These are phyloP conservation scores for Musca domestica DNA, from an alignment of 1,140 invertebrate genomes.

Conservation along the genomic window DNA sequence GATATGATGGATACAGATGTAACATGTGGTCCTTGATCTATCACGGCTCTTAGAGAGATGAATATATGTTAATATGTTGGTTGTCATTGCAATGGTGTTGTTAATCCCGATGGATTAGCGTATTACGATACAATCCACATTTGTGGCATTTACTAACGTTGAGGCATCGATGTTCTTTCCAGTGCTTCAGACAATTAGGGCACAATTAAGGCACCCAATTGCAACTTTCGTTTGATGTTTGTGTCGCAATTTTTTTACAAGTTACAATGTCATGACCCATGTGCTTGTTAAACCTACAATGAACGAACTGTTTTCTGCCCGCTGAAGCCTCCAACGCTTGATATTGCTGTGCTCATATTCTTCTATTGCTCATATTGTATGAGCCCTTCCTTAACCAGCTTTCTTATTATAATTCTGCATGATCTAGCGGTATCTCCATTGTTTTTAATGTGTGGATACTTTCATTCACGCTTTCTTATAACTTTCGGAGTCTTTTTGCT, in stretches of 20 bases:
- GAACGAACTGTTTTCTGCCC: not conserved
- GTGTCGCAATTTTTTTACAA: too few species aligned
- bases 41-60: slow-evolving; percentile 17
- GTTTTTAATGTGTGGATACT: not conserved
- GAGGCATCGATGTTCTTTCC: not conserved
- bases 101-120: slow-evolving; percentile 14
- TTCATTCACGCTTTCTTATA: not conserved
- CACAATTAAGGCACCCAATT: too few species aligned
- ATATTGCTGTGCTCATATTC: slow-evolving; percentile 11
- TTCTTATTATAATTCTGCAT: slow-evolving; percentile 1
- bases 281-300: too few species aligned
- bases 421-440: not conserved
- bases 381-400: slow-evolving; percentile 1
- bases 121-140: slow-evolving; percentile 15
- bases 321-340: not conserved
- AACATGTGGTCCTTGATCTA: slow-evolving; percentile 21
- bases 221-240: too few species aligned
- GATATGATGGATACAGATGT: slow-evolving; percentile 11
- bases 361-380: slow-evolving; percentile 6
- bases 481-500: not conserved
- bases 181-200: not conserved
- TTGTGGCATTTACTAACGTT: not conserved
- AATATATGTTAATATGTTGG: not conserved
- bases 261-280: too few species aligned
- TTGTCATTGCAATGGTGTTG: slow-evolving; percentile 3